These are phyloP conservation scores for Pseudococcus viburni DNA, from an alignment of 2,888 invertebrate species.

Conservation along the genomic window DNA sequence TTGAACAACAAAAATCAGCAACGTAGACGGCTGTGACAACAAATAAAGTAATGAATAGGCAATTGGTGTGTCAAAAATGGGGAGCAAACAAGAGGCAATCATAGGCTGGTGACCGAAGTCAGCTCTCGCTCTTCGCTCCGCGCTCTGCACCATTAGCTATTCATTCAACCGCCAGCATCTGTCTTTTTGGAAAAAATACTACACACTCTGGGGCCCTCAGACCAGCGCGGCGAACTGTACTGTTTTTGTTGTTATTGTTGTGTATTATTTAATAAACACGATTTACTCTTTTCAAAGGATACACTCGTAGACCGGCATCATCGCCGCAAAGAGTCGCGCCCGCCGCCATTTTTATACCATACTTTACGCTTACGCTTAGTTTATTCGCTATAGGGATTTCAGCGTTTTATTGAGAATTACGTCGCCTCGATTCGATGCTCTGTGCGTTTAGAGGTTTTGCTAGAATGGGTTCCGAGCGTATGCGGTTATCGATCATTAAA, in stretches of 20 bases:
- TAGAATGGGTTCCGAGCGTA: not conserved
- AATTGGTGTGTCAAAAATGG: slow-evolving; percentile 64
- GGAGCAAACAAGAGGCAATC: slow-evolving; percentile 66
- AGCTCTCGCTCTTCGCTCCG: slow-evolving; percentile 11
- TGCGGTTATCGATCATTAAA: slow-evolving; percentile 57
- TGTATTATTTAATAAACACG: slow-evolving; percentile 66
- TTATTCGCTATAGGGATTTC: slow-evolving; percentile 54
- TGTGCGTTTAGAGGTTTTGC: not conserved
- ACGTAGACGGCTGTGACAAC: slow-evolving; percentile 66
- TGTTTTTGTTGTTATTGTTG: slow-evolving; percentile 65
- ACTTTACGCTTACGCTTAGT: slow-evolving; percentile 43
- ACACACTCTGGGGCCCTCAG: not conserved
- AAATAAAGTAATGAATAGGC: slow-evolving; percentile 67
- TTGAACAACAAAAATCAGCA: slow-evolving; percentile 66
- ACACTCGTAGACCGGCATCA: slow-evolving; percentile 20
- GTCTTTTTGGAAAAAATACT: slow-evolving; percentile 60
- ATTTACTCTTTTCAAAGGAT: slow-evolving; percentile 62
- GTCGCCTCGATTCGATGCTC: slow-evolving; percentile 2
- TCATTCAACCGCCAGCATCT: slow-evolving; percentile 66
- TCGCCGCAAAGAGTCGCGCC: not conserved
- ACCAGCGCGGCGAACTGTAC: not conserved
- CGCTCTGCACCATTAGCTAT: slow-evolving; percentile 56
- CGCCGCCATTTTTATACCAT: slow-evolving; percentile 45
- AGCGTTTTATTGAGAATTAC: slow-evolving; percentile 47
- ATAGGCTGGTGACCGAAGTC: slow-evolving; percentile 67